Percentiles rank a stretch among this genome's conserved stretches.
Conservation (phyloP, 2,888 invertebrate genomes). For the Scelioninae gen. 2 region DNA sequence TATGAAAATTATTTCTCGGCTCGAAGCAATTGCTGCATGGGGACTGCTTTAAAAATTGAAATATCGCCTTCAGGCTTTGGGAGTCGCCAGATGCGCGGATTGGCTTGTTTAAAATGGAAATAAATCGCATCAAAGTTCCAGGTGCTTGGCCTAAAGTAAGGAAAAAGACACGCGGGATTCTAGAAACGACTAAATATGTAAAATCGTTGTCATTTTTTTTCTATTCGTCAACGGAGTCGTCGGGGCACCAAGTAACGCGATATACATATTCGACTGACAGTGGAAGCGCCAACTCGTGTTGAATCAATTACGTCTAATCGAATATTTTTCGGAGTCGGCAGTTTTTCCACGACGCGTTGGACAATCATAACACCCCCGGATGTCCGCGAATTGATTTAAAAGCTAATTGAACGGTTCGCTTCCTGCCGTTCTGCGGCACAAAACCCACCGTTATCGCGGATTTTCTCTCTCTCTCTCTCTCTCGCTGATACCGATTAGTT, state of each 20-base stretch:
- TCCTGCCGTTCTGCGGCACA: neutral
- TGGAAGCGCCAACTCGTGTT: slow-evolving; percentile 2
- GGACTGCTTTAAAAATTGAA: too few species aligned
- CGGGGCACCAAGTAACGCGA: too few species aligned
- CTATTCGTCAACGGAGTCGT: slow-evolving; percentile 13
- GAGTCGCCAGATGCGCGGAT: too few species aligned
- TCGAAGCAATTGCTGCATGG: too few species aligned
- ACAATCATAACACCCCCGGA: slow-evolving; percentile 29
- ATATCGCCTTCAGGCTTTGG: too few species aligned
- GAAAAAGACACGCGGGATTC: too few species aligned
- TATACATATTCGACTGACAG: slow-evolving; percentile 12
- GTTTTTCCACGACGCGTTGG: slow-evolving; percentile 7
- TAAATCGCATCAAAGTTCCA: too few species aligned
- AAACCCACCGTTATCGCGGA: slow-evolving; percentile 21
- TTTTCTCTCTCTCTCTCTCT: slow-evolving; percentile 22
- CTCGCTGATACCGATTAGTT: slow-evolving; percentile 28
- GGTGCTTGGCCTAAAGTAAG: too few species aligned
- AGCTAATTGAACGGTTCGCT: slow-evolving; percentile 27
- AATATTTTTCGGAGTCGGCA: slow-evolving; percentile 30
- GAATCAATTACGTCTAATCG: slow-evolving; percentile 34
- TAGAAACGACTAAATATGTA: too few species aligned
- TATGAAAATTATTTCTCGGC: too few species aligned
- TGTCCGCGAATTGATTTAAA: slow-evolving; percentile 18
- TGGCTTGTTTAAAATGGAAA: too few species aligned
- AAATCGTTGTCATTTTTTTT: too few species aligned